Percentiles rank a stretch among this genome's conserved stretches.
phyloP scores from a whole-genome alignment of 2,113 vertebrate species.

The Vimba vimba region DNA sequence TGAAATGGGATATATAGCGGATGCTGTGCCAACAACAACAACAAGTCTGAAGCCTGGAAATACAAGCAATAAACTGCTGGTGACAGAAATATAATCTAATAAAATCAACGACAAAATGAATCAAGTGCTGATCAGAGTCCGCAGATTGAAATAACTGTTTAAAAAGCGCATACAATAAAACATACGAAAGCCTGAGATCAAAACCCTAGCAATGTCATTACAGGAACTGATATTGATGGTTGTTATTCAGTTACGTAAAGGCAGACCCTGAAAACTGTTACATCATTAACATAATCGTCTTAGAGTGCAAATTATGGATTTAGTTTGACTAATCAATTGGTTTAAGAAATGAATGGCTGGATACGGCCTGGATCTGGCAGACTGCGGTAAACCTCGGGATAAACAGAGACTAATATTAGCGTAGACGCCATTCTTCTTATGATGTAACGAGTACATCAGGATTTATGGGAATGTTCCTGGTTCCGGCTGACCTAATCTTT shows the following conservation, averaged over 20 bases:
- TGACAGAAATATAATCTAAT: conserved; percentile 17
- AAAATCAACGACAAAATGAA: neutral
- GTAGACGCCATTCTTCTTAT: too few species aligned
- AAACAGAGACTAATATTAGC: too few species aligned
- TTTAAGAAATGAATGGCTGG: neutral
- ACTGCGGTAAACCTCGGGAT: too few species aligned
- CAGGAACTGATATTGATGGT: conserved; percentile 32
- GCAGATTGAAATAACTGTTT: neutral
- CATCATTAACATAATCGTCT: conserved; percentile 10
- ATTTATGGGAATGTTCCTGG: too few species aligned
- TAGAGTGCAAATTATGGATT: neutral
- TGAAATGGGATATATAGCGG: neutral
- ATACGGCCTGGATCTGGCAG: too few species aligned
- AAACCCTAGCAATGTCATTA: neutral
- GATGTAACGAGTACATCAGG: too few species aligned
- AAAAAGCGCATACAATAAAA: neutral
- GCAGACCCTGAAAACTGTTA: conserved; percentile 19
- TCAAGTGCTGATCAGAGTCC: neutral
- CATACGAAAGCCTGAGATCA: neutral
- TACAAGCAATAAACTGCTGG: conserved; percentile 1
- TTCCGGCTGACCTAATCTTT: too few species aligned
- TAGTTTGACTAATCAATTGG: neutral
- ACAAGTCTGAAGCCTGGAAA: neutral
- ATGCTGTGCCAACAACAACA: neutral
- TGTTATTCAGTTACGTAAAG: neutral